Conservation (phyloP, 1,140 invertebrate genomes). For the Pygmarrhopalites habei region DNA sequence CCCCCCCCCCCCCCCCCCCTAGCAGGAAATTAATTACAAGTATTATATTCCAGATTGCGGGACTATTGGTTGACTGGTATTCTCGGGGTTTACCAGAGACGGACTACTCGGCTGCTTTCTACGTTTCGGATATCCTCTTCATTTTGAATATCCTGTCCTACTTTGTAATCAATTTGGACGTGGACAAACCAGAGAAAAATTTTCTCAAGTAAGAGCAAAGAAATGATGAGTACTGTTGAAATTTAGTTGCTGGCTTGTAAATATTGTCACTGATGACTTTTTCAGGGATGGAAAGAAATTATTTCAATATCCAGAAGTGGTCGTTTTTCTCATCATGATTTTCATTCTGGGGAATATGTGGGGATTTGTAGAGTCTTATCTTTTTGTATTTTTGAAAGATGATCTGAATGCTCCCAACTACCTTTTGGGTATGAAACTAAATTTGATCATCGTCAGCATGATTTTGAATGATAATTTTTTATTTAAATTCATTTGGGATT, state of each 20-base stretch:
- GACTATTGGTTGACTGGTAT: constrained; percentile 40
- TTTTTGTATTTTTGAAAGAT: constrained; percentile 75
- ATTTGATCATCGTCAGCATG: too few relatives aligned
- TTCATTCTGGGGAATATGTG: constrained; percentile 69
- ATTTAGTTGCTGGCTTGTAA: too few relatives aligned
- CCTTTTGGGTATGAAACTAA: constrained; percentile 56
- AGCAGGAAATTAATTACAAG: too few relatives aligned
- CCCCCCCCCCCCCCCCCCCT: too few relatives aligned
- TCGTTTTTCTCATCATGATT: constrained; percentile 66
- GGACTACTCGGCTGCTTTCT: constrained; percentile 69
- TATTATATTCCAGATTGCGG: constrained; percentile 72
- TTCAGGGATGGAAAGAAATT: constrained; percentile 25
- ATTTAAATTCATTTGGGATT: constrained; percentile 5
- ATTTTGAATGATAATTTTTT: too few relatives aligned
- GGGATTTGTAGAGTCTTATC: constrained; percentile 76
- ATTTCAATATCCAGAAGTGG: constrained; percentile 52
- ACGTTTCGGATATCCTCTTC: constrained; percentile 62
- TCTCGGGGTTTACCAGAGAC: constrained; percentile 51
- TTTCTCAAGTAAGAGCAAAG: constrained; percentile 28
- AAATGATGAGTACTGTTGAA: neutral
- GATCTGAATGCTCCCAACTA: constrained; percentile 71
- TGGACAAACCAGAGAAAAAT: constrained; percentile 34
- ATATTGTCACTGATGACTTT: too few relatives aligned
- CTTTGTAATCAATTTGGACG: constrained; percentile 34
- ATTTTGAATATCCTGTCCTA: constrained; percentile 54